A percentile compares a stretch with the other conserved stretches of the same genome.
phyloP scores from a whole-genome alignment of 2,888 invertebrate species.

The Drosophila anceps region DNA sequence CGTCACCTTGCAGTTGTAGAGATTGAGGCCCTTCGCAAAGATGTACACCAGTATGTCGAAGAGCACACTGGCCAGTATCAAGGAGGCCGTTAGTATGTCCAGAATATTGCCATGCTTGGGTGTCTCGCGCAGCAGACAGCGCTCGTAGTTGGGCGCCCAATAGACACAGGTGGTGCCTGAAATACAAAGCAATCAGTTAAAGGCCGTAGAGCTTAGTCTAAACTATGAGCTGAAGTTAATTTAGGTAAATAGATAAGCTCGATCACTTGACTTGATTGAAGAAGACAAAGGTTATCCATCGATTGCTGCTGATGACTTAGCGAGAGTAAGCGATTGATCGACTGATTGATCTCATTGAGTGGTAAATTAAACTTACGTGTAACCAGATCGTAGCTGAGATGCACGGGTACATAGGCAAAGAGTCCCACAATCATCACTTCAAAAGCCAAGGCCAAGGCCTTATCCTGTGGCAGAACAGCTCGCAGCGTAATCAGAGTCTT shows the following conservation, averaged over 20 bases:
- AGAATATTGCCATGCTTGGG: constrained; percentile 86
- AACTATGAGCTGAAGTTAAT: too few relatives aligned
- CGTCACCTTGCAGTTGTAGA: constrained; percentile 84
- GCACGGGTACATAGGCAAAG: constrained; percentile 88
- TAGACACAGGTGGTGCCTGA: constrained; percentile 85
- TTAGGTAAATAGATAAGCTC: background rate
- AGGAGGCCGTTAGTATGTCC: constrained; percentile 85
- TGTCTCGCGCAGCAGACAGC: constrained; percentile 86
- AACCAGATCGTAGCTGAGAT: constrained; percentile 88
- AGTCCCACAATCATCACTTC: constrained; percentile 87
- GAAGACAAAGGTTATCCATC: too few relatives aligned
- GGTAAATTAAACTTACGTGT: constrained; percentile 86
- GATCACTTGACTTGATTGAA: too few relatives aligned
- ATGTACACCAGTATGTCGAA: constrained; percentile 86
- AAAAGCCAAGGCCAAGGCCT: constrained; percentile 87
- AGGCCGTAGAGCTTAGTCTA: background rate
- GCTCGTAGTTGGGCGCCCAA: constrained; percentile 84
- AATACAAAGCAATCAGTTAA: background rate
- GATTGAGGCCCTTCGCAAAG: constrained; percentile 83
- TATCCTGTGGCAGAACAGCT: constrained; percentile 87
- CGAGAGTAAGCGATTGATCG: too few relatives aligned
- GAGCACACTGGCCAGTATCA: constrained; percentile 85
- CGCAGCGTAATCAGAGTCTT: constrained; percentile 86
- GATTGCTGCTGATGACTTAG: too few relatives aligned
- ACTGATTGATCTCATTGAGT: too few relatives aligned